Conservation (phyloP, 2,888 invertebrate species). For the Pristionchus entomophagus region DNA sequence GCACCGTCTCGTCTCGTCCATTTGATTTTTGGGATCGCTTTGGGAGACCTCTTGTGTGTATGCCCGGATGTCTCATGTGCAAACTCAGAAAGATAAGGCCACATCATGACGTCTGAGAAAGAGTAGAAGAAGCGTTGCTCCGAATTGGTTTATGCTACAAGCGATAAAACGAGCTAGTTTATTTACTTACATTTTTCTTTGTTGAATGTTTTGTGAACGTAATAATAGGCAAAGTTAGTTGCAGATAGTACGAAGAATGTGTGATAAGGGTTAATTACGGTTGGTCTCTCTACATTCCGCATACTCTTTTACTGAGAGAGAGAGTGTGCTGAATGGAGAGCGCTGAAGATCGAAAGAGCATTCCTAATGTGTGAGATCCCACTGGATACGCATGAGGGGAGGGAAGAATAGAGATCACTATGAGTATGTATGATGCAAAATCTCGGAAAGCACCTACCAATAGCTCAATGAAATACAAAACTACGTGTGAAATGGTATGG, state of each 20-base stretch:
- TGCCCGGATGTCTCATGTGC: too few relatives aligned
- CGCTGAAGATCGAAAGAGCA: too few relatives aligned
- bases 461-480: slow-evolving; percentile 7
- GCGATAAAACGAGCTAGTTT: background rate
- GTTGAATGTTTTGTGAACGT: too few relatives aligned
- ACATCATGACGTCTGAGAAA: background rate
- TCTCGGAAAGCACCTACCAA: background rate
- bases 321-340: too few relatives aligned
- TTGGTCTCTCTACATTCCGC: too few relatives aligned
- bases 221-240: slow-evolving; percentile 14
- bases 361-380: too few relatives aligned
- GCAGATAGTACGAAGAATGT: background rate
- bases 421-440: background rate
- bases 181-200: too few relatives aligned
- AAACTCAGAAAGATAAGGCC: background rate
- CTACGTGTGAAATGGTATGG: background rate
- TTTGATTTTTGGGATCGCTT: too few relatives aligned
- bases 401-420: background rate
- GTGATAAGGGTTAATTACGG: too few relatives aligned
- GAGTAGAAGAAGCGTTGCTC: background rate
- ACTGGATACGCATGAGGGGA: background rate
- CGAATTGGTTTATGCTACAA: background rate
- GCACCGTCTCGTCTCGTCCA: too few relatives aligned
- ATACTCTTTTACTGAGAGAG: too few relatives aligned
- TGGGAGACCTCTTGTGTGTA: too few relatives aligned